phyloP scores from a whole-genome alignment of 2,797 vertebrate genomes.

The Holocentrus rufus region DNA sequence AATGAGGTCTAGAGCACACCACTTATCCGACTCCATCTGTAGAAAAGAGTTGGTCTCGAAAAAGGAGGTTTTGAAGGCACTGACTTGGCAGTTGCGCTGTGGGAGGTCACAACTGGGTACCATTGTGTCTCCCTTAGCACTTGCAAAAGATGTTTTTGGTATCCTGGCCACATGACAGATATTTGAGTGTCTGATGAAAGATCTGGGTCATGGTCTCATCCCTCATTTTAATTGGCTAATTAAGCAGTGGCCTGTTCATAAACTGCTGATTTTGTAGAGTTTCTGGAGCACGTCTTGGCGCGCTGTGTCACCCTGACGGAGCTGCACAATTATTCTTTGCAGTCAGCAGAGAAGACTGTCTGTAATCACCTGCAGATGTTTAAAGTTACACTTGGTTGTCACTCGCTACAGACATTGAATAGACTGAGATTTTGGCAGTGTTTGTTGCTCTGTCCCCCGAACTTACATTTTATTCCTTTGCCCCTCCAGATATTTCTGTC shows the following conservation, averaged over 20 bases:
- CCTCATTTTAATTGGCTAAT: conserved; percentile 50
- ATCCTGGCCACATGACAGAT: conserved; percentile 30
- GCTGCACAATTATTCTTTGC: conserved; percentile 6
- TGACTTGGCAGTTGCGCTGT: conserved; percentile 1
- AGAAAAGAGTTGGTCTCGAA: background rate
- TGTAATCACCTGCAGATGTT: background rate
- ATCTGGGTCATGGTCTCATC: conserved; percentile 41
- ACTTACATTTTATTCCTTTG: background rate
- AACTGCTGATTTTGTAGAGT: conserved; percentile 33
- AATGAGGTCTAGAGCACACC: background rate
- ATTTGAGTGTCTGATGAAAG: conserved; percentile 28
- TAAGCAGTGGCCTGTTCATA: conserved; percentile 31
- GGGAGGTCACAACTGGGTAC: conserved; percentile 12
- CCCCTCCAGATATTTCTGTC: background rate
- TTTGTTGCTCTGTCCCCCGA: background rate
- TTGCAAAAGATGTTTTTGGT: conserved; percentile 6
- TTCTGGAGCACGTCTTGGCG: conserved; percentile 27
- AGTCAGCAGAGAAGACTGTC: background rate
- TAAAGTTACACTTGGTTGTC: background rate
- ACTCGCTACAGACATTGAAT: background rate
- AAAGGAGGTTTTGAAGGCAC: conserved; percentile 3
- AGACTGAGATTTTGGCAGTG: background rate
- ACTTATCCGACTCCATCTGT: conserved; percentile 3
- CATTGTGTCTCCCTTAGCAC: background rate
- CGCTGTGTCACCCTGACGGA: conserved; percentile 10